phyloP scores from a whole-genome alignment of 1,140 invertebrate species.

The Popillia japonica region DNA sequence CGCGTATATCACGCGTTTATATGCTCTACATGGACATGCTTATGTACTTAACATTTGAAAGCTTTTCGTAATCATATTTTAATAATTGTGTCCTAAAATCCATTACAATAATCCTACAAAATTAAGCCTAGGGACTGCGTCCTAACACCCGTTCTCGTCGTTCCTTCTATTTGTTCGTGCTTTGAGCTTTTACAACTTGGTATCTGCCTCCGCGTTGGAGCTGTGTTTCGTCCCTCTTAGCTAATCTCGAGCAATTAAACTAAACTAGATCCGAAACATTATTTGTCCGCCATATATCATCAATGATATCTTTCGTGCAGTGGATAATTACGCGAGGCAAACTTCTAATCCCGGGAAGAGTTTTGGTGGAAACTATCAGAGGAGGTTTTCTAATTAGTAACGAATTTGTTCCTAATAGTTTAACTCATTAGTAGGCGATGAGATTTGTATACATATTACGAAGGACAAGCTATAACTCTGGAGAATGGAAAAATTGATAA shows the following conservation, averaged over 20 bases:
- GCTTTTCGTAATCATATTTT: conserved; percentile 14
- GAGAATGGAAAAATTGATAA: too few species aligned
- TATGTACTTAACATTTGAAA: conserved; percentile 12
- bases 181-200: conserved; percentile 18
- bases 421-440: too few species aligned
- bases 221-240: neutral
- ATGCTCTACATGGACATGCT: neutral
- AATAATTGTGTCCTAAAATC: conserved; percentile 17
- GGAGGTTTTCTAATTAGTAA: neutral
- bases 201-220: neutral
- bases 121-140: conserved; percentile 1
- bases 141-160: too few species aligned
- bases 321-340: conserved; percentile 23
- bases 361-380: neutral
- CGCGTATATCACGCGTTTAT: neutral
- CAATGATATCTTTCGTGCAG: conserved; percentile 6
- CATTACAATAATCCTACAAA: conserved; percentile 16
- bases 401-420: too few species aligned
- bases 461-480: too few species aligned
- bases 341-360: conserved; percentile 20
- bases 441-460: too few species aligned
- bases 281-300: conserved; percentile 36
- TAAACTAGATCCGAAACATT: conserved; percentile 29
- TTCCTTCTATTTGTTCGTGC: too few species aligned
- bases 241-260: conserved; percentile 36